phyloP scores from a whole-genome alignment of 1,140 invertebrate species.

The Elymnias hypermnestra region DNA sequence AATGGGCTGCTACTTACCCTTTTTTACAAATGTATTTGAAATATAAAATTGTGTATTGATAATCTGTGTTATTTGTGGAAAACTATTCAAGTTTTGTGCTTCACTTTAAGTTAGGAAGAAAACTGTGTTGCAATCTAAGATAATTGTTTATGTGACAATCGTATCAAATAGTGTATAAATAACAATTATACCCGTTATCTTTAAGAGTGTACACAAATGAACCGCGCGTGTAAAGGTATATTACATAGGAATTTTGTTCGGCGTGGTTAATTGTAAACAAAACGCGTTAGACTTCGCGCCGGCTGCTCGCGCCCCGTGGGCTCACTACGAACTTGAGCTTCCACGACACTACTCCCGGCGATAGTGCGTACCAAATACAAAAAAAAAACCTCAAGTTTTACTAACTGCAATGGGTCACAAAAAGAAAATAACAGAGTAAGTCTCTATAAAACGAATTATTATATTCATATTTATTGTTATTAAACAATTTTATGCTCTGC shows the following conservation, averaged over 20 bases:
- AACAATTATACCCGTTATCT: slow-evolving; percentile 2
- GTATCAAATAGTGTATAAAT: too few species aligned
- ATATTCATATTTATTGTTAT: too few species aligned
- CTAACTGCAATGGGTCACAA: slow-evolving; percentile 10
- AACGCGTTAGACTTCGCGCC: background rate
- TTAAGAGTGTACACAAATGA: slow-evolving; percentile 5
- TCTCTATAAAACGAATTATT: too few species aligned
- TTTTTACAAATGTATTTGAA: too few species aligned
- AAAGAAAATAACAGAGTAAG: slow-evolving; percentile 26
- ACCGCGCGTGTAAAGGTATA: slow-evolving; percentile 12
- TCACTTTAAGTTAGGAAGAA: too few species aligned
- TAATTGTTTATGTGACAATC: too few species aligned
- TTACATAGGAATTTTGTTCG: slow-evolving; percentile 7
- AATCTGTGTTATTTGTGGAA: too few species aligned
- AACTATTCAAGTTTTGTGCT: too few species aligned
- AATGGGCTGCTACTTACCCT: too few species aligned
- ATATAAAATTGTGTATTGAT: too few species aligned
- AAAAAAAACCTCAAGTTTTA: background rate
- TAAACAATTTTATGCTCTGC: too few species aligned
- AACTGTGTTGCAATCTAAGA: too few species aligned
- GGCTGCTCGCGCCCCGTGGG: background rate
- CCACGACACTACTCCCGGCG: background rate
- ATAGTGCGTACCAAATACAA: background rate
- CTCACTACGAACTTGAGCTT: background rate
- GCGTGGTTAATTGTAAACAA: slow-evolving; percentile 4